Conservation (phyloP, 2,113 vertebrate species). For the Antechinus flavipes region DNA sequence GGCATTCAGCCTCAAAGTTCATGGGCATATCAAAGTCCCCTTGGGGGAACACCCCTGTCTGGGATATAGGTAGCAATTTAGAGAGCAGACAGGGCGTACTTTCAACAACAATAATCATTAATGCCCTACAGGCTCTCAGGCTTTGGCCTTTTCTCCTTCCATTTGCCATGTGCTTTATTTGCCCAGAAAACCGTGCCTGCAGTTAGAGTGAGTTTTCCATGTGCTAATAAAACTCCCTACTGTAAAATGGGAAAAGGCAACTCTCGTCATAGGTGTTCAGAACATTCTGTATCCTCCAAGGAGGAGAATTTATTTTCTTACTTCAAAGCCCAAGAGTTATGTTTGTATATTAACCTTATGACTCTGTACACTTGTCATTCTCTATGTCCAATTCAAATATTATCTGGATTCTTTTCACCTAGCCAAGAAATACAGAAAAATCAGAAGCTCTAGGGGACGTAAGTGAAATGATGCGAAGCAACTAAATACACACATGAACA, state of each 20-base stretch:
- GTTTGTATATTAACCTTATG: slow-evolving; percentile 68
- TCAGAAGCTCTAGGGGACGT: slow-evolving; percentile 29
- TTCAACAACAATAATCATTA: slow-evolving; percentile 49
- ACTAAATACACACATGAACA: not conserved
- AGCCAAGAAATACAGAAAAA: slow-evolving; percentile 48
- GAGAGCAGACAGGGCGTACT: slow-evolving; percentile 51
- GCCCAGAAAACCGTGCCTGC: slow-evolving; percentile 66
- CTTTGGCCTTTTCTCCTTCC: slow-evolving; percentile 56
- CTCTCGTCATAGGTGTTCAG: slow-evolving; percentile 60
- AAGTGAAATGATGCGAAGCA: slow-evolving; percentile 37
- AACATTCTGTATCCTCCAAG: slow-evolving; percentile 71
- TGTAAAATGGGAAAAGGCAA: slow-evolving; percentile 75
- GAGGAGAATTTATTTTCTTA: slow-evolving; percentile 55
- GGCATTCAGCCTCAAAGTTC: slow-evolving; percentile 17
- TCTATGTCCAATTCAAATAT: slow-evolving; percentile 72
- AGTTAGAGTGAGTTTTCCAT: slow-evolving; percentile 73
- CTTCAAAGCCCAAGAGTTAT: slow-evolving; percentile 67
- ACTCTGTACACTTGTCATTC: slow-evolving; percentile 61
- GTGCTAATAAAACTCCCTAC: slow-evolving; percentile 65
- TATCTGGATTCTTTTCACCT: slow-evolving; percentile 58
- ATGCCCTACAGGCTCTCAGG: slow-evolving; percentile 65
- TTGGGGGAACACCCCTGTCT: slow-evolving; percentile 15
- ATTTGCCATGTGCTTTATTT: slow-evolving; percentile 64
- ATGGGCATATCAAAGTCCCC: not conserved
- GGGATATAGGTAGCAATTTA: slow-evolving; percentile 30